Evolutionary conservation across 30 jellyfish, hydroid and myxozoan species (phyloP).

Genomic region (Hydra vulgaris): DNA sequence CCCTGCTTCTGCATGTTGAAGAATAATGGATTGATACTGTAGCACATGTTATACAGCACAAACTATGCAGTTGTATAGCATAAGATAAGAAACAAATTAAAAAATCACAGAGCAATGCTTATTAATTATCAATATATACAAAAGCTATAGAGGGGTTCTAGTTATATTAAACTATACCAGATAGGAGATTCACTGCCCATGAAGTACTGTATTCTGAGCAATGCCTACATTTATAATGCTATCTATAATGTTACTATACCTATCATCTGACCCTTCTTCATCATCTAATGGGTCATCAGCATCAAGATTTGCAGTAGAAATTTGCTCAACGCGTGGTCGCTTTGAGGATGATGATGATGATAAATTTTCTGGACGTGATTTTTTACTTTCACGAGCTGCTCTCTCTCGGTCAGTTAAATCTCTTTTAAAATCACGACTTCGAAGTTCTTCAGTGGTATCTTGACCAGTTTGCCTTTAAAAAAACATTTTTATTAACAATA

Average conservation of each 20-base stretch:
- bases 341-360: conserved; percentile 36
- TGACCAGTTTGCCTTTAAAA: conserved; percentile 74
- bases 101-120: no score
- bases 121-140: no score
- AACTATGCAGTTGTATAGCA: no score
- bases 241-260: no score
- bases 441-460: conserved; percentile 74
- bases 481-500: neutral
- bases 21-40: no score
- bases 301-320: conserved; percentile 55
- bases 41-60: no score
- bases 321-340: conserved; percentile 57
- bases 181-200: neutral
- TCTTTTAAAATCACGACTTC: conserved; percentile 64
- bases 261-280: conserved; percentile 22
- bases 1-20: no score
- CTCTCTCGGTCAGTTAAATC: conserved; percentile 79
- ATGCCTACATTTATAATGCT: no score
- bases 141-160: no score
- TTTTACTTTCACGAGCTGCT: conserved; percentile 60
- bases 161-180: no score
- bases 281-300: conserved; percentile 92
- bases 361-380: conserved; percentile 34
- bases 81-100: no score
- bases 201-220: no score